Evolutionary conservation across 2,888 invertebrate genomes (phyloP), one percentile per base, ranked within the genome.

Genomic region (Caenorhabditis sinica): DNA sequence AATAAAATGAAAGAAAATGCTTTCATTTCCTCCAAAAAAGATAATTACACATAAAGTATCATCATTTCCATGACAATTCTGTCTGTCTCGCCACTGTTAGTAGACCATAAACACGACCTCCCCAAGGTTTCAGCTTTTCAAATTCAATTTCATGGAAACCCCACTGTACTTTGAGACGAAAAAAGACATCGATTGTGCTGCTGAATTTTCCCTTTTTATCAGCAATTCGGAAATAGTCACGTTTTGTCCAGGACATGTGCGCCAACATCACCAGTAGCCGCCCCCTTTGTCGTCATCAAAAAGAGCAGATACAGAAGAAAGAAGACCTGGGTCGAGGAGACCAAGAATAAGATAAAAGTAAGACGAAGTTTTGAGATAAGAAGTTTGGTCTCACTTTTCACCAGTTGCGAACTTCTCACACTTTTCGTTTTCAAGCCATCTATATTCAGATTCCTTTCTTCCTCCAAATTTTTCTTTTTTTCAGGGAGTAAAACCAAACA

Each of bases 181-280:
- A 56, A 61, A 15, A 15, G 56, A 23, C 4, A 40, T 6, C 40
- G 13, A 40, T 8, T 11, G 11, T 13, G 51, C 43, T 43, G 63
- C 51, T 68, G 63, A 56, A 56, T 33, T 79, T 15, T 15, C 28
- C n/a, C 6, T 20, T 30, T 36, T 80, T 72, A 79, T 72, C 72
- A 63, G 72, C 56, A 63, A 30, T 66, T 72, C 65, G 43, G 65
- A 56, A 72, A 72, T 43, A 72, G 72, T 72, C 80, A 80, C 80
- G 80, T 80, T 80, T 72, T 80, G 80, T 80, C 80, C 80, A 66
- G 80, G 80, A 80, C 80, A 80, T 80, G 80, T 72, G 80, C 80
- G 61, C 63, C 45, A 72, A 40, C 69, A 69, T 69, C 69, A 77
- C 61, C 77, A 68, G 80, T 80, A 80, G 80, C 72, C 66, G 58